Conservation (phyloP, 2,797 vertebrate genomes). For the Odontamblyopus lacepedii region DNA sequence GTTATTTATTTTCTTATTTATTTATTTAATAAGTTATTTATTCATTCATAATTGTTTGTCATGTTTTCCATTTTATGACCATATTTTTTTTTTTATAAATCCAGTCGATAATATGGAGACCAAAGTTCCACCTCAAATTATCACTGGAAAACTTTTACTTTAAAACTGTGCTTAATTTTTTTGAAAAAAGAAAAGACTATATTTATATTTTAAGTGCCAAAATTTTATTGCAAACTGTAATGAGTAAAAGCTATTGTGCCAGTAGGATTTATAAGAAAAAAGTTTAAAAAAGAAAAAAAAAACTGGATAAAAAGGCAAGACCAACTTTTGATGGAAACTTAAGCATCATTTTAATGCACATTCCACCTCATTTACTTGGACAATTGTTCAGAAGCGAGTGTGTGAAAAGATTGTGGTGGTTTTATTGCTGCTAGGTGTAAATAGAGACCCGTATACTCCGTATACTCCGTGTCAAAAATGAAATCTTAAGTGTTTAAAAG, state of each 20-base stretch:
- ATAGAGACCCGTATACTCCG: conserved; percentile 58
- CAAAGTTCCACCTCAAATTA: conserved; percentile 72
- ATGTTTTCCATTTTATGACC: conserved; percentile 56
- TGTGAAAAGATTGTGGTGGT: conserved; percentile 56
- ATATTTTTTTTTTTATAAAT: conserved; percentile 57
- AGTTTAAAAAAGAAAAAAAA: conserved; percentile 15
- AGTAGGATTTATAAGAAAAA: conserved; percentile 61
- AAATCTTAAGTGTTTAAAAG: conserved; percentile 45
- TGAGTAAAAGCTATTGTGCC: conserved; percentile 67
- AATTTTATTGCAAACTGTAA: conserved; percentile 69
- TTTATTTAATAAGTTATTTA: conserved; percentile 54
- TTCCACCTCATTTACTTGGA: conserved; percentile 69
- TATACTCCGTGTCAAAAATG: conserved; percentile 47
- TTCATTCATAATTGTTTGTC: conserved; percentile 32
- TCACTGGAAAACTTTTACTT: conserved; percentile 67
- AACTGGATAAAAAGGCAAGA: conserved; percentile 27
- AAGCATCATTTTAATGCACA: conserved; percentile 42
- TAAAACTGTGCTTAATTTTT: conserved; percentile 67
- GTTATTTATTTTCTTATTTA: conserved; percentile 66
- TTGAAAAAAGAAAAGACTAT: conserved; percentile 54
- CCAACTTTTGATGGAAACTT: conserved; percentile 40
- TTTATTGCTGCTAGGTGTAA: conserved; percentile 72
- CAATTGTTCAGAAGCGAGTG: conserved; percentile 62
- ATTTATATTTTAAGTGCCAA: conserved; percentile 83
- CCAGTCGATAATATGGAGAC: conserved; percentile 70